Base-by-base conservation (phyloP, 1,140 invertebrate species). In the Drosophila subpulchrella region DNA sequence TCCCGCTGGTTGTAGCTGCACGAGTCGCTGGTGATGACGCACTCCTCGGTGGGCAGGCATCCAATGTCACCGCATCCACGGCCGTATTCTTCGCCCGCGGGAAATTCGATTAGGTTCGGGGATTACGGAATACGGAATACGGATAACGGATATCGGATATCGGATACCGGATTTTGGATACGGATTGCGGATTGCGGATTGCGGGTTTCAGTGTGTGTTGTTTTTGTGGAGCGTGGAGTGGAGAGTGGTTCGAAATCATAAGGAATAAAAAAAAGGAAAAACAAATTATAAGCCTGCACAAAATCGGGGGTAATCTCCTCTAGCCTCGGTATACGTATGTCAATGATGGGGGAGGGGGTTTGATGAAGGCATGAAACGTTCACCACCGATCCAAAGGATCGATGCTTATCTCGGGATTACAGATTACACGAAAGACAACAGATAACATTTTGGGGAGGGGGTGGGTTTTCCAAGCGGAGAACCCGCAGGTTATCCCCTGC, bases 31-130 rank as follows among this genome's bases (percentile, higher is more conserved):
- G 93, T 94, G 89, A 96, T 94, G n/a, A 96, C 94, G 86, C 96
- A 96, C 58, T 94, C 93, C 92, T 96, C 94, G 68, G 93, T 95
- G 78, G 94, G 95, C 27, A 94, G 92, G 81, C 96, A 96, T 55
- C 96, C 95, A 77, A 96, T 96, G 82, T 96, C 96, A 75, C 94
- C 94, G 90, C 96, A 96, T 12, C 94, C 94, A 75, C 96, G 94
- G 54, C 96, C 96, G 91, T 96, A 96, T 93, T 96, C 96, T 96
- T 30, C 39, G 73, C 27, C 36, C 36, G 60, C 59, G 44, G 44
- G 38, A 54, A 42, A n/a, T 38, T 24, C 24, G 38, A 15, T 47
- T 27, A 15, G 63, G 15, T 53, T 17, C 15, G 2, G 0, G 47
- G 48, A 30, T 7, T 30, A n/a, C 4, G 48, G 48, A 36, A 30